Evolutionary conservation across 2,888 invertebrate species (phyloP).

Genomic region (Himalopsyche anomala): DNA sequence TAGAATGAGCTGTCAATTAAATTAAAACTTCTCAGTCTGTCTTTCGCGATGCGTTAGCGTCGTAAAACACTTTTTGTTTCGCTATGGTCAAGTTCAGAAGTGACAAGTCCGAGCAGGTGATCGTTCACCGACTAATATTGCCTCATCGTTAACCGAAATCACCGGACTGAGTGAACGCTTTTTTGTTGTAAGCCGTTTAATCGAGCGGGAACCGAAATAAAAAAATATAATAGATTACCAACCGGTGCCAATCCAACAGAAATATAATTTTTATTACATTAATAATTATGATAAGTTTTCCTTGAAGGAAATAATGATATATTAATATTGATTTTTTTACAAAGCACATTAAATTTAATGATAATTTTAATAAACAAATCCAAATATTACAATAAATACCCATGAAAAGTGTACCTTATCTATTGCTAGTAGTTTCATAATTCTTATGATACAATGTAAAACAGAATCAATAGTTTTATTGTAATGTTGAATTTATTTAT

Average conservation of each 20-base stretch:
- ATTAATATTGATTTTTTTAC: neutral
- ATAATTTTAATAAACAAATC: neutral
- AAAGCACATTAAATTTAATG: neutral
- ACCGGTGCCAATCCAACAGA: constrained; percentile 14
- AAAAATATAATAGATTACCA: neutral
- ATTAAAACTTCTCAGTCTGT: no score
- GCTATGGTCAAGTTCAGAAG: no score
- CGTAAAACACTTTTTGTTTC: no score
- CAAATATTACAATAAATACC: constrained; percentile 25
- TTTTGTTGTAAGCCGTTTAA: no score
- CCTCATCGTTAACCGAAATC: no score
- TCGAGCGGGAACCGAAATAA: neutral
- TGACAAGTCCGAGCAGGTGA: no score
- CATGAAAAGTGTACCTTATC: neutral
- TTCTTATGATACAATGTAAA: neutral
- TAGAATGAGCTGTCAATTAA: no score
- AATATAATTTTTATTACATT: neutral
- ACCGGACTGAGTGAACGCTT: no score
- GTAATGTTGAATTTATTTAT: neutral
- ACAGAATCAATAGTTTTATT: neutral
- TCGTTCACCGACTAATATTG: no score
- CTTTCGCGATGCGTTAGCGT: no score
- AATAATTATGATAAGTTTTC: neutral
- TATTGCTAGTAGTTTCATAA: neutral
- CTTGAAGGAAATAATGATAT: neutral